Percentiles rank a stretch among this genome's conserved stretches.
These are phyloP conservation scores for Pterois miles DNA, from an alignment of 2,797 vertebrate species.

Conservation along the genomic window DNA sequence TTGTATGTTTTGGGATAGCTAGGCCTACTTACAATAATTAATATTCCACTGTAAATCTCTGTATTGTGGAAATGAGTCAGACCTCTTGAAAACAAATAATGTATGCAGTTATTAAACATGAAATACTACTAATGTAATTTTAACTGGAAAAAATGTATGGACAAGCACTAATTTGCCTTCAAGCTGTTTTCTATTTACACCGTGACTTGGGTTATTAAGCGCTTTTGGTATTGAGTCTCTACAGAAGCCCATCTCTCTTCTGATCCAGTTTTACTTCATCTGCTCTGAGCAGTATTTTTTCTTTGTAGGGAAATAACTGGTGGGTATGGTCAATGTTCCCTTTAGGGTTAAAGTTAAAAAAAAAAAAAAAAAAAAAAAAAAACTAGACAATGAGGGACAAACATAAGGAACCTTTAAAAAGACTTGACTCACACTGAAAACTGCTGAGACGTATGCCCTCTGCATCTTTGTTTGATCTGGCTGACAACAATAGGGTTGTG, in stretches of 20 bases:
- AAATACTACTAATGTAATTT: background rate
- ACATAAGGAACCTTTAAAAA: background rate
- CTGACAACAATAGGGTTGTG: background rate
- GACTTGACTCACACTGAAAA: background rate
- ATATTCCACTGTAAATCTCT: background rate
- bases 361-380: too few relatives aligned
- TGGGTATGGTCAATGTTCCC: background rate
- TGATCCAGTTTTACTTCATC: background rate
- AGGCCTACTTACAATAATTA: too few relatives aligned
- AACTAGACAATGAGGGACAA: rapidly evolving
- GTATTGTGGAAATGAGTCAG: too few relatives aligned
- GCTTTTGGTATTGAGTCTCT: background rate
- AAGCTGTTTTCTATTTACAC: background rate
- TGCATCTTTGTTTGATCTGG: background rate
- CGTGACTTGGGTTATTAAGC: background rate
- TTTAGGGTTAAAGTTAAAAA: background rate
- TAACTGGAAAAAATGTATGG: background rate
- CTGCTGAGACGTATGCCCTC: background rate
- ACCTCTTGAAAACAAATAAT: too few relatives aligned
- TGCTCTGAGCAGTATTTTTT: background rate
- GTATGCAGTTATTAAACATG: background rate
- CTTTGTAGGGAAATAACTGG: background rate
- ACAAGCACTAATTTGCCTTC: background rate
- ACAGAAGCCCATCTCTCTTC: too few relatives aligned
- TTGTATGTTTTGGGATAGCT: background rate